Base-by-base conservation (phyloP, 2,797 vertebrate genomes). In the Artibeus jamaicensis region DNA sequence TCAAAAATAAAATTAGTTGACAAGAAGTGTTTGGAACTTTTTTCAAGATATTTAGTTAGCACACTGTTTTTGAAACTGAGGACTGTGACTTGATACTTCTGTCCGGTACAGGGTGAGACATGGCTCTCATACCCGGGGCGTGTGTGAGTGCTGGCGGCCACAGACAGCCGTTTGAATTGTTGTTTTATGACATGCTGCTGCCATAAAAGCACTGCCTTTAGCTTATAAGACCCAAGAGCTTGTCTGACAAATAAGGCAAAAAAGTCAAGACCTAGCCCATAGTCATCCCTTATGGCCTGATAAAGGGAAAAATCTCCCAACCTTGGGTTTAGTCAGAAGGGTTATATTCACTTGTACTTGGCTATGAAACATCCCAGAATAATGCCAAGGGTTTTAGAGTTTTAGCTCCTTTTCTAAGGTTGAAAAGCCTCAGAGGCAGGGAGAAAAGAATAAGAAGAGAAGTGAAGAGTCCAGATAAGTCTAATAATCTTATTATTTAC, bases 171-270 rank as follows among this genome's bases (percentile, higher is more conserved):
- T 57, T 34, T 85, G 50, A 70, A 95, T 76, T 44, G 67, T 16
- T 74, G 3, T 81, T 74, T 79, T 73, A 32, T 46, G 53, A 78
- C 65, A 59, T n/a, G 24, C 18, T 32, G 6, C 26, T 86, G 39
- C 71, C 53, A 6, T 84, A 74, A 65, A 48, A 81, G 10, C 21
- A n/a, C n/a, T 53, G 22, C 76, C 81, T 95, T 91, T 86, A 86
- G 78, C 68, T 91, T 76, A 39, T 0, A 39, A 91, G 79, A 77
- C 19, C 73, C 50, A 82, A 94, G 65, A 94, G 48, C 68, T 77
- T 89, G 34, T 94, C 79, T 89, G 70, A 95, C 18, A 93, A 85
- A 91, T 34, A 86, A 83, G 62, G 21, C 62, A 89, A 67, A 44
- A 4, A 81, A 96, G 55, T 86, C 78, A 91, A 83, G 48, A 57